phyloP scores from a whole-genome alignment of 2,797 vertebrate genomes.

The Chromobotia macracanthus region DNA sequence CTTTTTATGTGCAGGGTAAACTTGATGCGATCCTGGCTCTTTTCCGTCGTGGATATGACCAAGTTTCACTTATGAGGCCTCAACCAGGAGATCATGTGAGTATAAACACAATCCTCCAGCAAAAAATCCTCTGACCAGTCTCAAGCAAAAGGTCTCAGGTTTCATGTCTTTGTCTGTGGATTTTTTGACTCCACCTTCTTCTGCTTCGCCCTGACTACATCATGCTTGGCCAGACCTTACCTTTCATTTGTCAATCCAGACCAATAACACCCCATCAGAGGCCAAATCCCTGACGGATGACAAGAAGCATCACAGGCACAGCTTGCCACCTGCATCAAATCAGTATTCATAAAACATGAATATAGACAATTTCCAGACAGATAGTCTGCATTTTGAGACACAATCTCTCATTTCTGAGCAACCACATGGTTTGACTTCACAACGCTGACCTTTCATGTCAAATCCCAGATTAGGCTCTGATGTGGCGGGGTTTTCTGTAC shows the following conservation, averaged over 20 bases:
- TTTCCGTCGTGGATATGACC: constrained; percentile 85
- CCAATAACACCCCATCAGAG: background rate
- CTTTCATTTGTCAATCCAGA: constrained; percentile 3
- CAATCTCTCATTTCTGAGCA: constrained; percentile 43
- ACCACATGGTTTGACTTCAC: constrained; percentile 63
- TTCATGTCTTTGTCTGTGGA: background rate
- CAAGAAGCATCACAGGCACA: constrained; percentile 42
- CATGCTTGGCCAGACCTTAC: constrained; percentile 19
- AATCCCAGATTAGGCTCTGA: constrained; percentile 50
- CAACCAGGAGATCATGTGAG: constrained; percentile 88
- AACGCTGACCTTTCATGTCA: constrained; percentile 37
- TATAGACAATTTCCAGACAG: constrained; percentile 54
- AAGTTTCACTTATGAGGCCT: constrained; percentile 88
- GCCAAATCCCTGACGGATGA: background rate
- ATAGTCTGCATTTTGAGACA: constrained; percentile 29
- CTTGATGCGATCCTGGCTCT: constrained; percentile 87
- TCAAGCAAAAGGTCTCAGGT: background rate
- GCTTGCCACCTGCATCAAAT: constrained; percentile 70
- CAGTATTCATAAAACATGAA: constrained; percentile 62
- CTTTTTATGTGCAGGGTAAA: constrained; percentile 79
- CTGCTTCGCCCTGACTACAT: background rate
- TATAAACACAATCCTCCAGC: constrained; percentile 28
- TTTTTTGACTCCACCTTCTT: constrained; percentile 18
- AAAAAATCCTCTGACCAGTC: background rate
- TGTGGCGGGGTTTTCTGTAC: constrained; percentile 13